Evolutionary conservation across 2,797 vertebrate genomes (phyloP).

Genomic region (Cyclura pinguis): DNA sequence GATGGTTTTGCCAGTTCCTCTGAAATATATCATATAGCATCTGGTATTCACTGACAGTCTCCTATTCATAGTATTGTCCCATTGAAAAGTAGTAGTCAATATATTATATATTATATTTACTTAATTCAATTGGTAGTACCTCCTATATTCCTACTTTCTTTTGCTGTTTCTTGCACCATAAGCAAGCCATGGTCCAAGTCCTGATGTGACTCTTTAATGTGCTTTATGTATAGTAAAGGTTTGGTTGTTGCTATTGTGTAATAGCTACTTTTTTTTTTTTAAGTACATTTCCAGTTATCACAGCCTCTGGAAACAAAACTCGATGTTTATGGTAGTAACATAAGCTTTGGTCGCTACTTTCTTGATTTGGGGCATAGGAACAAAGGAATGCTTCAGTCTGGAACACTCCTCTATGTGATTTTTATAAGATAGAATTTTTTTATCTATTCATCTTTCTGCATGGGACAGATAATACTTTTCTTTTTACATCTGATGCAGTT

Average conservation of each 20-base stretch:
- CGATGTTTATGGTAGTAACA: background rate
- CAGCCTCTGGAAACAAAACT: no score
- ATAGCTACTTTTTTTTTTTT: background rate
- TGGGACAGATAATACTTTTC: background rate
- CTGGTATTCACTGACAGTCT: no score
- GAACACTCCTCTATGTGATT: background rate
- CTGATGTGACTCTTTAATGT: background rate
- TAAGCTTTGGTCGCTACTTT: background rate
- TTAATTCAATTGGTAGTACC: background rate
- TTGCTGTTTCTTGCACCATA: background rate
- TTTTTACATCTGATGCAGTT: background rate
- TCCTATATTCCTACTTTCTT: background rate
- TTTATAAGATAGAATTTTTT: background rate
- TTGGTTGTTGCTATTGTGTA: background rate
- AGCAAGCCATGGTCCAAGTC: background rate
- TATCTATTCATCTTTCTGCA: background rate
- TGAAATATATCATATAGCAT: no score
- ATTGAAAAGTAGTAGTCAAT: background rate
- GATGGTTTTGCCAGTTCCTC: no score
- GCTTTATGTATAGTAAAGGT: background rate
- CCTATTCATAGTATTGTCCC: background rate
- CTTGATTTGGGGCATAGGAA: background rate
- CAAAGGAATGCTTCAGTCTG: background rate
- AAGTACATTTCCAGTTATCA: background rate
- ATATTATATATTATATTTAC: background rate